Base-by-base conservation (phyloP, 2,113 vertebrate species). In the Tetrax tetrax region DNA sequence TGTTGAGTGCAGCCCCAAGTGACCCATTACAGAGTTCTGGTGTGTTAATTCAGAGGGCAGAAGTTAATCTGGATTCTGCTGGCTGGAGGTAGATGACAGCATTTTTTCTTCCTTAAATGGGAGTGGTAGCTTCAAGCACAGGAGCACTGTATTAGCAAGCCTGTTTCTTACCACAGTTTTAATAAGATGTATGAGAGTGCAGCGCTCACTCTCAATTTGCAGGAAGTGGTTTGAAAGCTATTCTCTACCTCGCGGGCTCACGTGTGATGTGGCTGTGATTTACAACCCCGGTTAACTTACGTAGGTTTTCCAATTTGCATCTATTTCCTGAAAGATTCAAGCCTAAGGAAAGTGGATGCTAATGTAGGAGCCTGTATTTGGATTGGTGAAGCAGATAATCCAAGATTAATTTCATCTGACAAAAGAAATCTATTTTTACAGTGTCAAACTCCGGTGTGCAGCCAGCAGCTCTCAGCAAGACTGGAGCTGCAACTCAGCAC, bases 301-400 rank as follows among this genome's bases (percentile, higher is more conserved):
- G 5, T 22, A 94, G 83, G 57, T 90, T 96, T 96, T 87, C 91
- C 87, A 96, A 97, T 97, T 97, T 97, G 91, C 95, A 97, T 96
- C 91, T 95, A 81, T 94, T 97, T 94, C 78, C 88, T 89, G 91
- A 94, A 97, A 97, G 91, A 97, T 90, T 96, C 83, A 90, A 95
- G 90, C 95, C 94, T 86, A 96, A 91, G 90, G 88, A 96, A 94
- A 97, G 91, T 76, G 85, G 91, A 97, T 97, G 93, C 91, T 97
- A 95, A 97, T 93, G 59, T 23, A 92, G 83, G 47, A 97, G 94
- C 72, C 93, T 74, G n/a, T 91, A 88, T 93, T 94, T 96, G 95
- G 93, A 95, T 93, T 97, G 96, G 90, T 93, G 96, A 97, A 97
- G 97, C 97, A 97, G 96, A 97, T 97, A 97, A 97, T 97, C 96